A percentile compares a stretch with the other conserved stretches of the same genome.
phyloP scores from a whole-genome alignment of 2,113 vertebrate genomes.

The Athene noctua region DNA sequence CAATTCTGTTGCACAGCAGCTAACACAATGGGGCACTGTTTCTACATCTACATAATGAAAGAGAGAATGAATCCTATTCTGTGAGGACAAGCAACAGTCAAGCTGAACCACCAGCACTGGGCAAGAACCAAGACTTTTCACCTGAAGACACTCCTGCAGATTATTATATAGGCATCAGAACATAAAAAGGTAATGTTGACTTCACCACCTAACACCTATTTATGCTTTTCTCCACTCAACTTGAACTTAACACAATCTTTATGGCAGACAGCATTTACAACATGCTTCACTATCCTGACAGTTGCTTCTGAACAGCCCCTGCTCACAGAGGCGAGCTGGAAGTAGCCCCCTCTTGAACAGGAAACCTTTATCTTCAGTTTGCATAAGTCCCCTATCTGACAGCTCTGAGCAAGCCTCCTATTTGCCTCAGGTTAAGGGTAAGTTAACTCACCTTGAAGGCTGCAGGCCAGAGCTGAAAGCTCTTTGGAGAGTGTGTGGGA shows the following conservation, averaged over 20 bases:
- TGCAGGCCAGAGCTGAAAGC: not conserved
- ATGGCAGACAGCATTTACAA: not conserved
- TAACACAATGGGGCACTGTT: not conserved
- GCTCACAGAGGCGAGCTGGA: not conserved
- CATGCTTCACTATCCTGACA: not conserved
- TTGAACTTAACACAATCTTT: not conserved
- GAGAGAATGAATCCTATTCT: not conserved
- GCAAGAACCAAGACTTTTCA: not conserved
- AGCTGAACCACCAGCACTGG: not conserved
- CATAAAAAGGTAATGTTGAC: not conserved
- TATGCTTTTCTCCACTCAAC: not conserved
- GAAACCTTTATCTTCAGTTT: not conserved
- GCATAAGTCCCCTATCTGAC: not conserved
- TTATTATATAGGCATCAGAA: not conserved
- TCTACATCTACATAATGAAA: not conserved
- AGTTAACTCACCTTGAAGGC: not conserved
- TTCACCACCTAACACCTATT: not conserved
- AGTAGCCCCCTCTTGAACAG: not conserved
- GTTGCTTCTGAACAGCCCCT: not conserved
- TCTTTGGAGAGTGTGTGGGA: not conserved
- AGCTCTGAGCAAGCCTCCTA: not conserved
- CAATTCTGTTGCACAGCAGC: not conserved
- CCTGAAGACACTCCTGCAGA: not conserved
- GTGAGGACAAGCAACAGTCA: not conserved
- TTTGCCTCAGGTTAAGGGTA: not conserved